Conservation (phyloP, 2,888 invertebrate genomes). For the Nephrotoma appendiculata region DNA sequence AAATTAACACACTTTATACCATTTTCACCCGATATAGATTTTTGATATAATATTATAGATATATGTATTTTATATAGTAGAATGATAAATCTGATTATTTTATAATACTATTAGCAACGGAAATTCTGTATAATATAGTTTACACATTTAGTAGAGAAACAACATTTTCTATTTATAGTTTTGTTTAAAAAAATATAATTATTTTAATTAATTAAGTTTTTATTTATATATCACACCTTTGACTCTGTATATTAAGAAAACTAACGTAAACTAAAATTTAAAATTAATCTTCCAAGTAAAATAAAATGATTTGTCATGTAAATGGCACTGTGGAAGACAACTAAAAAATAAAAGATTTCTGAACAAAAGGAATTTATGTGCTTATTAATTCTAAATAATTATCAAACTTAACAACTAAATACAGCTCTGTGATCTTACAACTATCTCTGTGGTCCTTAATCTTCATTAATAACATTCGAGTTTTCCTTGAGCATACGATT, state of each 20-base stretch:
- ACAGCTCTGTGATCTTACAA: not conserved
- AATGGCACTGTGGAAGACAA: not conserved
- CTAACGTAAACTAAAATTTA: not conserved
- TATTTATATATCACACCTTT: not conserved
- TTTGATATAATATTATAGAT: not conserved
- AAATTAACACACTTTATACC: not conserved
- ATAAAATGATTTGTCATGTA: not conserved
- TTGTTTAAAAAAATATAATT: not conserved
- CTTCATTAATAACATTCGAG: conserved; percentile 11
- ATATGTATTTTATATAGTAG: not conserved
- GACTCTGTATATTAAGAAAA: not conserved
- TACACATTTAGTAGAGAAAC: not conserved
- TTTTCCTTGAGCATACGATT: conserved; percentile 17
- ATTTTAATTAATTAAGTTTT: not conserved
- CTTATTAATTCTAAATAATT: not conserved
- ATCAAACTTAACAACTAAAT: not conserved
- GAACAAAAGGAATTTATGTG: not conserved
- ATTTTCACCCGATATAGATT: not conserved
- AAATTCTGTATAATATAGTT: not conserved
- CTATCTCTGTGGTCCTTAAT: conserved; percentile 8
- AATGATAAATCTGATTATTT: not conserved
- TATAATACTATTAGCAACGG: not conserved
- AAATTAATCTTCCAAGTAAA: not conserved
- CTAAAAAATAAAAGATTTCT: not conserved
- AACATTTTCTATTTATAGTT: not conserved